These are phyloP conservation scores for Ormia ochracea DNA, from an alignment of 2,888 invertebrate species.

Conservation along the genomic window DNA sequence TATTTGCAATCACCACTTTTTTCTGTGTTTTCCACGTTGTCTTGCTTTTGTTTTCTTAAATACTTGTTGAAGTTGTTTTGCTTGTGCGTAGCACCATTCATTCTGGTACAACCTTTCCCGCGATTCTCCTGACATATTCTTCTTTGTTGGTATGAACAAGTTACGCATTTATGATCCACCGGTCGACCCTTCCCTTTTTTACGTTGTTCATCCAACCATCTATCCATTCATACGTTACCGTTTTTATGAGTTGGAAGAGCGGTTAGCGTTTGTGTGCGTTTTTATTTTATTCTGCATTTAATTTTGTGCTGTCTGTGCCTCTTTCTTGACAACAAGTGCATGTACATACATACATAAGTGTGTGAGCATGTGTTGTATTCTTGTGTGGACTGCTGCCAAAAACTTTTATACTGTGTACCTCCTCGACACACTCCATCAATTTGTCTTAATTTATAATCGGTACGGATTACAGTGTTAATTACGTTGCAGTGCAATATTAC, in stretches of 20 bases:
- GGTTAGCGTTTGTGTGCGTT: constrained; percentile 23
- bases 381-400: constrained; percentile 64
- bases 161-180: constrained; percentile 32
- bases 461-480: constrained; percentile 68
- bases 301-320: neutral
- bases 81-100: constrained; percentile 46
- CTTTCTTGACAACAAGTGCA: neutral
- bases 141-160: constrained; percentile 18
- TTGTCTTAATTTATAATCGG: constrained; percentile 68
- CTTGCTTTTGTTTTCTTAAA: constrained; percentile 8
- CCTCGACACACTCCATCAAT: constrained; percentile 66
- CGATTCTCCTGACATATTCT: constrained; percentile 3
- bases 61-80: constrained; percentile 34
- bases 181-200: constrained; percentile 37
- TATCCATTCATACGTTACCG: constrained; percentile 35
- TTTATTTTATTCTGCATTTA: neutral
- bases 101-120: neutral
- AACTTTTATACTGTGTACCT: constrained; percentile 63
- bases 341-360: neutral
- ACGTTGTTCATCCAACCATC: constrained; percentile 16
- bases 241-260: constrained; percentile 51
- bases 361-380: neutral
- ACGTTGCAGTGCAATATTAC: constrained; percentile 63
- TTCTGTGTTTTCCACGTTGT: constrained; percentile 29
- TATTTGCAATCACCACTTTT: constrained; percentile 54